Evolutionary conservation across 2,888 invertebrate genomes (phyloP).

Genomic region (Tiliacea citrago): DNA sequence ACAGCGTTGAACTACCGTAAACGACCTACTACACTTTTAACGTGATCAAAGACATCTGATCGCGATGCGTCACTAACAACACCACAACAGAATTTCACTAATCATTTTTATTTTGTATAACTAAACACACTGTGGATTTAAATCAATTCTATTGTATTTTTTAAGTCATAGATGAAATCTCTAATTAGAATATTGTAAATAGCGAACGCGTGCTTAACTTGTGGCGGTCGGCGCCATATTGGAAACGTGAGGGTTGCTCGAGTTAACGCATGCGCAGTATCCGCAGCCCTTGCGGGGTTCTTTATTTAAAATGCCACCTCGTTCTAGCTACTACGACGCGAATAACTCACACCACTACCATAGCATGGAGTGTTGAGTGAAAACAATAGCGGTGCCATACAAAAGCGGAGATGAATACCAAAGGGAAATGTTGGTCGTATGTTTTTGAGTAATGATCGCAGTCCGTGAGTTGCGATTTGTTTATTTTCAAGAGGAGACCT

Average conservation of each 20-base stretch:
- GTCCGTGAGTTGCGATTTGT: constrained; percentile 53
- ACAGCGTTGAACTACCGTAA: constrained; percentile 76
- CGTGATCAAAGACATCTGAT: constrained; percentile 80
- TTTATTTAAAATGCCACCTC: constrained; percentile 76
- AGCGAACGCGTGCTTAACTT: constrained; percentile 84
- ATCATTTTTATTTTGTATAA: constrained; percentile 22
- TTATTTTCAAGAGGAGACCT: constrained; percentile 50
- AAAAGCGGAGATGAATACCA: constrained; percentile 66
- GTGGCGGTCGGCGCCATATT: constrained; percentile 89
- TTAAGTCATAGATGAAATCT: constrained; percentile 52
- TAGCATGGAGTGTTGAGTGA: constrained; percentile 65
- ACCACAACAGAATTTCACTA: constrained; percentile 53
- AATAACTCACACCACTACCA: constrained; percentile 66
- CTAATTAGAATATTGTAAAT: constrained; percentile 74
- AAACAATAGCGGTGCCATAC: constrained; percentile 64
- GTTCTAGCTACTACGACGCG: constrained; percentile 61
- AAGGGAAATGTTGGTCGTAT: constrained; percentile 49
- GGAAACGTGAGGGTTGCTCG: constrained; percentile 82
- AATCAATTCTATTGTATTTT: constrained; percentile 12
- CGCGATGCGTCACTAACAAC: constrained; percentile 77
- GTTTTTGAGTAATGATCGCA: constrained; percentile 42
- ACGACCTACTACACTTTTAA: constrained; percentile 70
- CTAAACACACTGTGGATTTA: constrained; percentile 12
- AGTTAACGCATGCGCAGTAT: constrained; percentile 84
- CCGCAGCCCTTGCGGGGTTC: constrained; percentile 76